Base-by-base conservation (phyloP, 2,113 vertebrate species). In the Chaetorhynchus papuensis region DNA sequence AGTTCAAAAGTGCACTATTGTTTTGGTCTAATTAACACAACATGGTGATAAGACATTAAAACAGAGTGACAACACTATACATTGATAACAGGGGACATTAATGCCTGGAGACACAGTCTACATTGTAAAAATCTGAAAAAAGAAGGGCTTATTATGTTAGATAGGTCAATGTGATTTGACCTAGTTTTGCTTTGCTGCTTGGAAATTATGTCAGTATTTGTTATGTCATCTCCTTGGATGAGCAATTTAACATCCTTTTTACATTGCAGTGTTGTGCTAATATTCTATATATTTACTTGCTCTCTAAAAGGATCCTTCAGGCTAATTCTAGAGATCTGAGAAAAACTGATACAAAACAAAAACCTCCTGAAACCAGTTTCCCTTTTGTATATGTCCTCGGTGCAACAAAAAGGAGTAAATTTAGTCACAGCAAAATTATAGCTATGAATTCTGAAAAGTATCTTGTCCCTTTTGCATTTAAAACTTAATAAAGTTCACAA, bases 171-270 rank as follows among this genome's bases (percentile, higher is more conserved):
- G 63, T 96, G 97, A 97, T 97, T 96, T 98, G 98, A 98, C 98
- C 98, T 98, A 98, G 96, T 98, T 98, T 98, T 97, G 96, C 94
- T 97, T 97, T 97, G 97, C 97, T 97, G 96, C 97, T 97, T 97
- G 95, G 93, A 98, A 98, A 98, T 98, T 96, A 97, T 98, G 98
- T 98, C 97, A 98, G 95, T 95, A 93, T 96, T 97, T 86, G 95
- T 99, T 98, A 98, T 91, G 96, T 99, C 98, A 99, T 95, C 95
- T 96, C 94, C 63, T 86, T 92, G 93, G 98, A 97, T 97, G 97
- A 97, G 95, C 97, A 97, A 96, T 98, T 97, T 97, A 97, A 95
- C 94, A 94, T 97, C 94, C 94, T 94, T 96, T 97, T 97, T 97
- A 66, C 96, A 95, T 96, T 96, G 95, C 96, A 78, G 89, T 81